Evolutionary conservation across 2,797 vertebrate species (phyloP).

Genomic region (Eulemur coronatus): DNA sequence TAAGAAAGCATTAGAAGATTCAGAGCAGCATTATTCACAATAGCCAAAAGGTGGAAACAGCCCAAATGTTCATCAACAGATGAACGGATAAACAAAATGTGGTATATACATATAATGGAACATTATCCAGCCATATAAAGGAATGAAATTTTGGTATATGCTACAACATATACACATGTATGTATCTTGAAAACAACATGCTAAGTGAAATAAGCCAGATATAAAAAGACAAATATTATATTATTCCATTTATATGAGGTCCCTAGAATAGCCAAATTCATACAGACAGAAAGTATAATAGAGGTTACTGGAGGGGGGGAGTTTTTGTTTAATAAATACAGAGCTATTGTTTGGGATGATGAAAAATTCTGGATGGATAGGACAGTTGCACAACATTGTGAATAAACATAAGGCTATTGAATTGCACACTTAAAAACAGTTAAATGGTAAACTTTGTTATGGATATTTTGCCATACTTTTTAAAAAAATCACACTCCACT

Average conservation of each 20-base stretch:
- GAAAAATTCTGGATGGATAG: neutral
- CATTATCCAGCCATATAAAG: neutral
- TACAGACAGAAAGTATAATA: neutral
- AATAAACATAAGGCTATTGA: neutral
- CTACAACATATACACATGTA: neutral
- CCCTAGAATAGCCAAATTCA: neutral
- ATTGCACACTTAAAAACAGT: neutral
- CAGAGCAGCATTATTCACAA: neutral
- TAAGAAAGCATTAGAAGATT: neutral
- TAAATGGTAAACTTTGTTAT: neutral
- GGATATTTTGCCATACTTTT: neutral
- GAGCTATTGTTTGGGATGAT: neutral
- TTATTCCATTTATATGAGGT: neutral
- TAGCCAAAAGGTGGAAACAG: neutral
- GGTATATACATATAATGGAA: neutral
- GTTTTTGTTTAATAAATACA: neutral
- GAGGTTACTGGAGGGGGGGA: neutral
- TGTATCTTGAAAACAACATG: neutral
- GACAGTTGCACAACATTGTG: neutral
- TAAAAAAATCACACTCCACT: neutral
- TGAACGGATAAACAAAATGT: neutral
- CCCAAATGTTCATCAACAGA: neutral
- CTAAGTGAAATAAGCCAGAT: neutral
- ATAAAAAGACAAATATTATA: neutral
- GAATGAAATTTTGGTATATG: neutral